Base-by-base conservation (phyloP, 1,140 invertebrate species). In the Monochamus saltuarius region DNA sequence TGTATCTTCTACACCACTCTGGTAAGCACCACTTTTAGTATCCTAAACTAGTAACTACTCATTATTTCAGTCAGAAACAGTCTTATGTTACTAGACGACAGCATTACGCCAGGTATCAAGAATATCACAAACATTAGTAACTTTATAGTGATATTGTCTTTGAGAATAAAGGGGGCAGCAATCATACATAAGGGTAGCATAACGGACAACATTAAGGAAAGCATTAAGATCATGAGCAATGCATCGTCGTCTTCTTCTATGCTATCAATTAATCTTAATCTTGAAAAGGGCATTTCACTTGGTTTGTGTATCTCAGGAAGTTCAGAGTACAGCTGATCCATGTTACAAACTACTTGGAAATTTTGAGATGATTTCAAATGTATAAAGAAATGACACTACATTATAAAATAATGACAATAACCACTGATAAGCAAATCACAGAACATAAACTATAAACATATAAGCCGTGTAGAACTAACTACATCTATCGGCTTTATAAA, bases 1-100 rank as follows among this genome's bases (percentile, higher is more conserved):
- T 92, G 90, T 75, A 89, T 91, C 35, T 89, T 92, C 72, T 94
- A 94, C 71, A 92, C 91, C 1, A 85, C 87, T 59, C 68, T 93
- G 77, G 90, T 91, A 81, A 85, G 83, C 81, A 56, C 46, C 29
- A n/a, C n/a, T 37, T 45, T 29, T 29, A 29, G 22, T 29, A 29
- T 29, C 6, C 22, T 43, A 40, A 19, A 39, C n/a, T n/a, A n/a
- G n/a, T n/a, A 52, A 45, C 42, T 11, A 38, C 45, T 61, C n/a
- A 62, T 10, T 49, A 61, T 51, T 16, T 60, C 56, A 36, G 35
- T 38, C 34, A 62, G 8, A 7, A 59, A 42, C 22, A 46, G 59
- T 61, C 61, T 17, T 43, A 64, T 47, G 52, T 64, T 61, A 29
- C 9, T 29, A 19, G 56, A 62, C 38, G 56, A 49, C 19, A 65